Percentiles rank a stretch among this genome's conserved stretches.
Conservation (phyloP, 2,797 vertebrate genomes). For the Potorous gilbertii region DNA sequence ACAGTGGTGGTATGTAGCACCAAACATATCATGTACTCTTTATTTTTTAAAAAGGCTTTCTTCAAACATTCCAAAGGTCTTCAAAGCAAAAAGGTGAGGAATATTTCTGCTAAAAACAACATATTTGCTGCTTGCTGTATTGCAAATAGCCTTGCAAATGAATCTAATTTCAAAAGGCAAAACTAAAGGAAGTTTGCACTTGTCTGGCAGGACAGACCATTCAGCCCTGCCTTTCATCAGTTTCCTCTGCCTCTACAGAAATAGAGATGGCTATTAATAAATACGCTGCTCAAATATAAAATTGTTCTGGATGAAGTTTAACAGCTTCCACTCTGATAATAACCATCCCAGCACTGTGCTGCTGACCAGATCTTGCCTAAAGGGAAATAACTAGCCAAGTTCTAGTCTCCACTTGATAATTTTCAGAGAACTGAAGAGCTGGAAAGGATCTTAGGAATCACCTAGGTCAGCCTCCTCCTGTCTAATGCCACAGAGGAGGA, state of each 20-base stretch:
- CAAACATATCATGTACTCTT: not conserved
- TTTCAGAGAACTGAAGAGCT: not conserved
- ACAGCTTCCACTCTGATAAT: not conserved
- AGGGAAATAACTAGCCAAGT: not conserved
- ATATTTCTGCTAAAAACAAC: not conserved
- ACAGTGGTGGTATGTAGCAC: not conserved
- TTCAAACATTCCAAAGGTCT: not conserved
- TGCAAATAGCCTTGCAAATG: not conserved
- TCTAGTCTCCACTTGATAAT: not conserved
- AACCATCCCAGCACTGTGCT: not conserved
- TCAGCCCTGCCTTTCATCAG: not conserved
- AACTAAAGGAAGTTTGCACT: not conserved
- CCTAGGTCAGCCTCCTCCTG: not conserved
- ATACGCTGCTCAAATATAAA: not conserved
- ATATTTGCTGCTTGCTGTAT: not conserved
- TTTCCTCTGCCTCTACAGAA: not conserved
- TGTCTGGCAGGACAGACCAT: not conserved
- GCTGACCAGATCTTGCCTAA: not conserved
- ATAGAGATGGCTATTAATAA: not conserved
- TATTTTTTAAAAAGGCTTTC: not conserved
- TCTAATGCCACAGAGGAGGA: not conserved
- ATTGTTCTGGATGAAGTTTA: not conserved
- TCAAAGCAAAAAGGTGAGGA: not conserved
- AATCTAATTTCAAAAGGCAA: not conserved
- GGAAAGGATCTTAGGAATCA: not conserved